phyloP scores from a whole-genome alignment of 2,113 vertebrate genomes.

The Engraulis encrasicolus region DNA sequence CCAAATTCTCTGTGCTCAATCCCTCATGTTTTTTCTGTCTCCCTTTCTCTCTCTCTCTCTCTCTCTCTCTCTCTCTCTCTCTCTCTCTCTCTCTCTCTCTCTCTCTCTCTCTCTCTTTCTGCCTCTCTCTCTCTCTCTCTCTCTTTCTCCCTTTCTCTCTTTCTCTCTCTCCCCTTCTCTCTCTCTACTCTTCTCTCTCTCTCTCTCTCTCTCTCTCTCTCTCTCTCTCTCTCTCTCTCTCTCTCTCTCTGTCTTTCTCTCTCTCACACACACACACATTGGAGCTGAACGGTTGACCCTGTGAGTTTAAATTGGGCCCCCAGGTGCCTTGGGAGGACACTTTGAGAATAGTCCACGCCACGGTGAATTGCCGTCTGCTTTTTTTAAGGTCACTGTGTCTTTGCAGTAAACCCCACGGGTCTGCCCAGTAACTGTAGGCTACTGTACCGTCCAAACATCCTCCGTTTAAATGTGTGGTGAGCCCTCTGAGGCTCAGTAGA shows the following conservation, averaged over 20 bases:
- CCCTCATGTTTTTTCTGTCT: neutral
- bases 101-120: slow-evolving; percentile 19
- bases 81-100: slow-evolving; percentile 15
- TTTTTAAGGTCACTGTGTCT: slow-evolving; percentile 30
- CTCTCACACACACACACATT: neutral
- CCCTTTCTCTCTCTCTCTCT: no score
- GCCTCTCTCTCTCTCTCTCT: slow-evolving; percentile 7
- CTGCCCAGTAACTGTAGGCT: no score
- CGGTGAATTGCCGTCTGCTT: slow-evolving; percentile 19
- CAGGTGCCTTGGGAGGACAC: slow-evolving; percentile 25
- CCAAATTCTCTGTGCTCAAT: neutral
- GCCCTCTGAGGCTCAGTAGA: neutral
- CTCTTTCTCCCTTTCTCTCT: slow-evolving; percentile 14
- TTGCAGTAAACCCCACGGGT: slow-evolving; percentile 12
- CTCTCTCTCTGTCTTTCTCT: slow-evolving; percentile 22
- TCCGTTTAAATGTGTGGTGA: neutral
- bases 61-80: slow-evolving; percentile 19
- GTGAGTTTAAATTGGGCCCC: slow-evolving; percentile 45
- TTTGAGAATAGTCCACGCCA: slow-evolving; percentile 18
- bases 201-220: slow-evolving; percentile 19
- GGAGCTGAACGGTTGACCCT: slow-evolving; percentile 31
- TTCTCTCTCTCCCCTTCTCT: slow-evolving; percentile 13
- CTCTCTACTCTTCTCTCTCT: neutral
- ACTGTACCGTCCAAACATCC: neutral
- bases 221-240: slow-evolving; percentile 15